phyloP scores from a whole-genome alignment of 2,888 invertebrate species.

The Hyposoter dolosus region DNA sequence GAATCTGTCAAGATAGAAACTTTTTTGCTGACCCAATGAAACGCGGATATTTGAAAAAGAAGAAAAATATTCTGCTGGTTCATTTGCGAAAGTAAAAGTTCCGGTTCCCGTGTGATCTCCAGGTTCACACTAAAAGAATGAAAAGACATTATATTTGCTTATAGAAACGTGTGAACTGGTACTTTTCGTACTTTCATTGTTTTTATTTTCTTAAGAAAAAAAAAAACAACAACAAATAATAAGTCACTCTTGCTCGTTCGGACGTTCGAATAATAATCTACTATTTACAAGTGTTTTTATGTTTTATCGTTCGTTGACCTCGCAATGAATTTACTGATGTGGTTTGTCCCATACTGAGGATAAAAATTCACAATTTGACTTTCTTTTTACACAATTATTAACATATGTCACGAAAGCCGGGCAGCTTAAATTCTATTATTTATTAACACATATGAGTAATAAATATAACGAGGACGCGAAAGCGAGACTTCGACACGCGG shows the following conservation, averaged over 20 bases:
- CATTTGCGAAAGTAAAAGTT: background rate
- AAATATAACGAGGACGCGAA: slow-evolving; percentile 3
- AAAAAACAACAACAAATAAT: slow-evolving; percentile 39
- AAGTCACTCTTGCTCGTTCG: slow-evolving; percentile 68
- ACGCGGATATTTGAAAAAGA: background rate
- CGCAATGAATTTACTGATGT: background rate
- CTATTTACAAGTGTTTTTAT: slow-evolving; percentile 68
- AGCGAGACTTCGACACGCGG: background rate
- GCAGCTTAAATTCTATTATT: background rate
- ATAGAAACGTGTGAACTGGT: slow-evolving; percentile 13
- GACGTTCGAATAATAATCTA: slow-evolving; percentile 63
- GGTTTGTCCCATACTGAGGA: background rate
- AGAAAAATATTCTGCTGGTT: background rate
- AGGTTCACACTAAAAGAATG: background rate
- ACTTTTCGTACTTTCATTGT: slow-evolving; percentile 26
- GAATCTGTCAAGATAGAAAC: background rate
- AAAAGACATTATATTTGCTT: background rate
- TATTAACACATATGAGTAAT: background rate
- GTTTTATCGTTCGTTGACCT: background rate
- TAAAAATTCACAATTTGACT: slow-evolving; percentile 19
- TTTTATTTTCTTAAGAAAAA: slow-evolving; percentile 56
- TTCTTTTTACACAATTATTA: slow-evolving; percentile 14
- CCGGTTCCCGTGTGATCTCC: background rate
- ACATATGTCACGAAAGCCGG: background rate
- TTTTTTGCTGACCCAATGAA: background rate